Evolutionary conservation across 2,113 vertebrate genomes (phyloP).

Genomic region (Charina bottae): DNA sequence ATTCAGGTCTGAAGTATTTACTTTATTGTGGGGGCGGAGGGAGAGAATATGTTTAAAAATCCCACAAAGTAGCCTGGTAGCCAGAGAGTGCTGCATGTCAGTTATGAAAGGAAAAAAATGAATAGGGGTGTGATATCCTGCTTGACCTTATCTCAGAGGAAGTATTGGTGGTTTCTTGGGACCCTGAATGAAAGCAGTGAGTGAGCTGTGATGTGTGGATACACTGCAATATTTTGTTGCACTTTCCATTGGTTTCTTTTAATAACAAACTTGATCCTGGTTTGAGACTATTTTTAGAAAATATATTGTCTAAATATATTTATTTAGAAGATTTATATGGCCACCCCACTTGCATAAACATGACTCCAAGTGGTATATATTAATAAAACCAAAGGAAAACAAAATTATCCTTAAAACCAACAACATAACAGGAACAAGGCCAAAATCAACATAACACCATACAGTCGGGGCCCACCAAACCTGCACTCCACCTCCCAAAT

Average conservation of each 20-base stretch:
- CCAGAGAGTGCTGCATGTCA: background rate
- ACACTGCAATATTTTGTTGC: background rate
- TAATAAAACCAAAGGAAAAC: background rate
- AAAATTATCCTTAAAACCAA: background rate
- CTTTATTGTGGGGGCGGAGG: background rate
- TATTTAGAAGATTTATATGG: background rate
- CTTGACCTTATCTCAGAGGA: background rate
- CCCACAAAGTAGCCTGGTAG: background rate
- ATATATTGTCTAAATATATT: background rate
- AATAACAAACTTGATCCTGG: background rate
- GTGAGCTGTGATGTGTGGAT: background rate
- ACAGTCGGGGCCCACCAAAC: background rate
- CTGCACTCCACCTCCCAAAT: background rate
- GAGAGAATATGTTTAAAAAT: background rate
- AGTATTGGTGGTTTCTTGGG: background rate
- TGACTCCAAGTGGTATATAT: background rate
- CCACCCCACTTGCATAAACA: background rate
- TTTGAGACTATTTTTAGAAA: too few species aligned
- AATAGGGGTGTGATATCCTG: too few species aligned
- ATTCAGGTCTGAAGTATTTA: background rate
- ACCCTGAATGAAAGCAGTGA: background rate
- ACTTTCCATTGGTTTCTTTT: background rate
- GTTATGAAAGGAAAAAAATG: background rate
- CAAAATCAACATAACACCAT: background rate
- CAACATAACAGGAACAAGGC: background rate